A percentile compares a stretch with the other conserved stretches of the same genome.
phyloP scores from a whole-genome alignment of 2,797 vertebrate species.

The Diglossa cyanea region DNA sequence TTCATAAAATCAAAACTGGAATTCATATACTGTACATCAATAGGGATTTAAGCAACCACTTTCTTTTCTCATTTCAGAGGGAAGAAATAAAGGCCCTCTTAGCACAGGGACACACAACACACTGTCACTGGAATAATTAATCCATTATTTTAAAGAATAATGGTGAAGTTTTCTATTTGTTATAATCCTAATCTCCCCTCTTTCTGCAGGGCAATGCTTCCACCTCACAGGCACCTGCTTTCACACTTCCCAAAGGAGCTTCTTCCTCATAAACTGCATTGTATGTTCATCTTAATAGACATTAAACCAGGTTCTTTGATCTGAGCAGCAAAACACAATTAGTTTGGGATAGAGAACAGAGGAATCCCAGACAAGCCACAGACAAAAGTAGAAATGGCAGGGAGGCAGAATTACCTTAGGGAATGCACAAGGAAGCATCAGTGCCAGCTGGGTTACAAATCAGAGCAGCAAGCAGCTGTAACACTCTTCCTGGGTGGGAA shows the following conservation, averaged over 20 bases:
- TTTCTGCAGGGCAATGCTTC: background rate
- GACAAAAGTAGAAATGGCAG: background rate
- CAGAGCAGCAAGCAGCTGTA: background rate
- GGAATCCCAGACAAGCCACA: background rate
- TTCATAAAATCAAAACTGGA: slow-evolving; percentile 34
- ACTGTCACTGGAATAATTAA: background rate
- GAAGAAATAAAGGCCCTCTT: background rate
- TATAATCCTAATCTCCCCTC: background rate
- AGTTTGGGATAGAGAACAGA: background rate
- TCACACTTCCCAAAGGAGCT: background rate
- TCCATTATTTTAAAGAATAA: background rate
- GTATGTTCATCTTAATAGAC: background rate
- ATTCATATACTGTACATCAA: background rate
- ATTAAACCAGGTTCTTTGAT: background rate
- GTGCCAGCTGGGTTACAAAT: background rate
- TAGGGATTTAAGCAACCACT: background rate
- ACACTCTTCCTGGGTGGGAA: background rate
- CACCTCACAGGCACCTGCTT: background rate
- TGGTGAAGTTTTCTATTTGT: background rate
- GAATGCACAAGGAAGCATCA: background rate
- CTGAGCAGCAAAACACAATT: background rate
- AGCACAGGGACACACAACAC: background rate
- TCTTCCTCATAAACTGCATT: background rate
- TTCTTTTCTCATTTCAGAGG: background rate
- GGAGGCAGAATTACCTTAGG: background rate